Conservation (phyloP, 2,888 invertebrate genomes). For the Ochropacha duplaris region DNA sequence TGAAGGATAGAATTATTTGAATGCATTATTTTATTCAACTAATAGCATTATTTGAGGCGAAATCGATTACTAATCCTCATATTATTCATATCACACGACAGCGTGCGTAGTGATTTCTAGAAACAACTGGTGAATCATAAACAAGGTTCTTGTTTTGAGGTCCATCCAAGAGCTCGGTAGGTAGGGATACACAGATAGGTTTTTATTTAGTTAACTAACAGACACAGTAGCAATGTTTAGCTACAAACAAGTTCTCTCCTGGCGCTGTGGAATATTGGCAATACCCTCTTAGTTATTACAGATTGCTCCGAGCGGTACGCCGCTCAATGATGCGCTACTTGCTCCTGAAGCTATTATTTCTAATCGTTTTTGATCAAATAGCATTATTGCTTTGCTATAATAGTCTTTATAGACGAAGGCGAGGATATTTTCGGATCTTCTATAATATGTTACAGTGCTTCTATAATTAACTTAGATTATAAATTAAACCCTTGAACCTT, state of each 20-base stretch:
- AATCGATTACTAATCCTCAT: too few species aligned
- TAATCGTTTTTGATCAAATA: neutral
- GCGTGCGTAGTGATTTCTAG: neutral
- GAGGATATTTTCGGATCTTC: too few species aligned
- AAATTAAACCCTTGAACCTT: slow-evolving; percentile 22
- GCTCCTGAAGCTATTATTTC: slow-evolving; percentile 17
- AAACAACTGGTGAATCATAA: neutral
- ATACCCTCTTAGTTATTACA: slow-evolving; percentile 38
- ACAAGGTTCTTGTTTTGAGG: neutral
- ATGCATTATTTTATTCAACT: neutral
- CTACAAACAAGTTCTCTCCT: slow-evolving; percentile 3
- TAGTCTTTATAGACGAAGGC: too few species aligned
- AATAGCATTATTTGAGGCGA: neutral
- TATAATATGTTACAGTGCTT: neutral
- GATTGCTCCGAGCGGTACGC: slow-evolving; percentile 30
- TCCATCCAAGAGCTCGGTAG: neutral
- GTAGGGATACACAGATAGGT: slow-evolving; percentile 10
- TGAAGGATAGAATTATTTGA: neutral
- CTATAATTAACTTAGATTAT: neutral
- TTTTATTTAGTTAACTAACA: slow-evolving; percentile 17
- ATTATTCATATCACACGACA: neutral
- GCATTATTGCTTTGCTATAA: neutral
- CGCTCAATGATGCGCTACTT: slow-evolving; percentile 22
- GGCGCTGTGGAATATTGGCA: slow-evolving; percentile 27
- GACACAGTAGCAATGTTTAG: slow-evolving; percentile 4